Evolutionary conservation across 2,888 invertebrate genomes (phyloP), one percentile per base, ranked within the genome.

Genomic region (Chromoteleia sp.): DNA sequence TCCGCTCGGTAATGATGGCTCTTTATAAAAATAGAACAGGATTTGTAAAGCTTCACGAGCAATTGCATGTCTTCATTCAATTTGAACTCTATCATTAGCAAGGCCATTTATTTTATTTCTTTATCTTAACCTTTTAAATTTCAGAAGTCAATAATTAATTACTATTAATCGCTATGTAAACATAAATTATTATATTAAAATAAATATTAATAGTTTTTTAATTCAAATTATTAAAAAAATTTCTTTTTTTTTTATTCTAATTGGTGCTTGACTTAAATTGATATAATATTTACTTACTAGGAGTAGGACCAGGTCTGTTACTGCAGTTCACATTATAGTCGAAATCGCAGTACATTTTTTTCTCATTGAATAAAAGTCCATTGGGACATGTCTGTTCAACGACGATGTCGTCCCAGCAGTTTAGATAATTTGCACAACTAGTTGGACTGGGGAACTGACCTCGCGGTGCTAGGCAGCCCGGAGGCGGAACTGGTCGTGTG

Each of bases 341-440:
- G 85, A 94, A 95, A 85, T 95, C 95, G 79, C 95, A 96, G 83
- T 93, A 94, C 63, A 92, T 90, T 0, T 93, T 93, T 45, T 92
- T 92, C 14, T 89, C 92, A 0, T 94, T 94, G 89, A 95, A 95
- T 36, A 94, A 87, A 2, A 95, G 88, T 0, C 94, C 94, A 7
- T 92, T 91, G 0, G 95, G 95, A 81, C 95, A 96, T 15, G 93
- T 93, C 88, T 95, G 94, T 84, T 95, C 95, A 19, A 94, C 92
- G 0, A 94, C 94, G 83, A 93, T 93, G 0, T 94, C 95, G 84
- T 95, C 95, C 95, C 95, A 95, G 88, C 95, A 96, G 89, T 95
- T 95, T 10, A 95, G 86, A 88, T 94, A 96, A 85, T 93, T 94
- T 43, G 93, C 93, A 86, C 95, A 96, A 3, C 93, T 89, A 25